Conservation (phyloP, 2,113 vertebrate genomes). For the Rhea pennata region DNA sequence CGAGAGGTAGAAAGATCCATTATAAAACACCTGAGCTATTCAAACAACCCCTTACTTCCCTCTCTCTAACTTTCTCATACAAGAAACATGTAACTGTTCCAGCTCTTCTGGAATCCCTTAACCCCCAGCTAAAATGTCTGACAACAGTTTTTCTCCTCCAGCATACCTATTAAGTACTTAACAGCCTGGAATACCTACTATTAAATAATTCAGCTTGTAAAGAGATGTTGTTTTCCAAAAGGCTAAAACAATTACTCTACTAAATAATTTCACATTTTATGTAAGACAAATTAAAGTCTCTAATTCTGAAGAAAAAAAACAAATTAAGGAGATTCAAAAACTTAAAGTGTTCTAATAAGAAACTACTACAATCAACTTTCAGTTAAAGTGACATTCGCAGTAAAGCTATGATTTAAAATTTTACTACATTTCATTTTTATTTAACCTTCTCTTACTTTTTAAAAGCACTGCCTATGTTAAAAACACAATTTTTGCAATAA, state of each 20-base stretch:
- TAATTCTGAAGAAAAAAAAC: neutral
- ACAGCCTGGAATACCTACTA: neutral
- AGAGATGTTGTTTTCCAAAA: neutral
- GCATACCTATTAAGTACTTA: neutral
- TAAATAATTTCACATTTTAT: neutral
- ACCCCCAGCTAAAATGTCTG: neutral
- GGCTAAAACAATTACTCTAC: neutral
- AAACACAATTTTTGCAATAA: neutral
- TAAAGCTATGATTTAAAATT: neutral
- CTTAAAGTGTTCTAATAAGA: neutral
- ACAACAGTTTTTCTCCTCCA: neutral
- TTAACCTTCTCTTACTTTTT: neutral
- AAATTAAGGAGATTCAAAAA: neutral
- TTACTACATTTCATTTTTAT: neutral
- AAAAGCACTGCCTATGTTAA: neutral
- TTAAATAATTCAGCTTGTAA: neutral
- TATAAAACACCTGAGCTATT: neutral
- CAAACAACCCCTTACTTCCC: neutral
- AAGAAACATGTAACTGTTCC: accelerated
- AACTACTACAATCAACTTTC: neutral
- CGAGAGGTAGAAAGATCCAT: neutral
- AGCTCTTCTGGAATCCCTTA: neutral
- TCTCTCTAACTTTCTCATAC: neutral
- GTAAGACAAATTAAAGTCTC: neutral
- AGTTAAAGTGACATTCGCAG: neutral